Conservation (phyloP, 2,888 invertebrate genomes). For the Andricus quercusramuli region DNA sequence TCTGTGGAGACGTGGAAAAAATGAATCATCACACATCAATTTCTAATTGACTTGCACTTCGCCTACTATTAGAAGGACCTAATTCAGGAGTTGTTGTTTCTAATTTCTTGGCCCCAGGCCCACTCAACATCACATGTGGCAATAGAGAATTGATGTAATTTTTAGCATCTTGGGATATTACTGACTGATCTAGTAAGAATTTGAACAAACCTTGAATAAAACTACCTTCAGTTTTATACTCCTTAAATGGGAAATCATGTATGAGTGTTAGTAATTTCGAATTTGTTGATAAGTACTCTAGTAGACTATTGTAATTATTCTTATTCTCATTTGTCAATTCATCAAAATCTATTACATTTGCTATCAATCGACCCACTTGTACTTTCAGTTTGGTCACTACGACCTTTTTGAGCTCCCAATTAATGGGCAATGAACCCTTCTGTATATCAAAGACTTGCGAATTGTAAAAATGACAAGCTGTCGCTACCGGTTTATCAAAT, state of each 20-base stretch:
- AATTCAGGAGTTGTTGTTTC: background rate
- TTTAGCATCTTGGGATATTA: slow-evolving; percentile 39
- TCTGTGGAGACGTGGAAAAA: background rate
- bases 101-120: slow-evolving; percentile 46
- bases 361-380: slow-evolving; percentile 52
- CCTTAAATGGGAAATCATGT: slow-evolving; percentile 53
- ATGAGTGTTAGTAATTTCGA: slow-evolving; percentile 51
- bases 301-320: slow-evolving; percentile 54
- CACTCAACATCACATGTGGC: slow-evolving; percentile 47
- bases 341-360: slow-evolving; percentile 52
- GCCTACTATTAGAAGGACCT: background rate
- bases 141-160: slow-evolving; percentile 45
- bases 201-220: slow-evolving; percentile 53
- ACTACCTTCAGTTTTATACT: slow-evolving; percentile 51
- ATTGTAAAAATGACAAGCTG: slow-evolving; percentile 44
- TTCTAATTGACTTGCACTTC: background rate
- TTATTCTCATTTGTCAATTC: slow-evolving; percentile 48
- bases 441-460: background rate
- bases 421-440: background rate
- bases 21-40: background rate
- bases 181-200: slow-evolving; percentile 43
- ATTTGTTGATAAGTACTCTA: slow-evolving; percentile 52
- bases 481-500: background rate
- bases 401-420: slow-evolving; percentile 43
- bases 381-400: slow-evolving; percentile 43